These are phyloP conservation scores for Sternarchorhynchus goeldii DNA, from an alignment of 2,797 vertebrate genomes.

Conservation along the genomic window DNA sequence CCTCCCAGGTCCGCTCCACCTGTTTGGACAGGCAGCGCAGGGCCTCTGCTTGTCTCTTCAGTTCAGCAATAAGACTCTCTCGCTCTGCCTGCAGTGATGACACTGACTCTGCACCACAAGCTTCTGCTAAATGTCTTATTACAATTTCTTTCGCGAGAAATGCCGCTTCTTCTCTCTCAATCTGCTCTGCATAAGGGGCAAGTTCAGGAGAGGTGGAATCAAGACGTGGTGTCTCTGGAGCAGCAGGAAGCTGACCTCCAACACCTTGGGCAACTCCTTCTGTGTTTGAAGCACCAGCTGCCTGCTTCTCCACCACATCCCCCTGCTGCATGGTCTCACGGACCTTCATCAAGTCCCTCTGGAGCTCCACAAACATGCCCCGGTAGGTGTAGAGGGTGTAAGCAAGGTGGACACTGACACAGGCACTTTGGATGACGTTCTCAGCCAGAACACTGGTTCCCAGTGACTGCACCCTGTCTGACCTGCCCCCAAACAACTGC, in stretches of 20 bases:
- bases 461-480: constrained; percentile 53
- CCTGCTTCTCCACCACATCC: constrained; percentile 77
- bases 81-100: constrained; percentile 75
- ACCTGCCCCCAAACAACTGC: constrained; percentile 36
- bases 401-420: constrained; percentile 87
- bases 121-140: constrained; percentile 67
- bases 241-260: constrained; percentile 69
- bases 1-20: constrained; percentile 73
- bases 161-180: constrained; percentile 71
- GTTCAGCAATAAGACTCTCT: constrained; percentile 81
- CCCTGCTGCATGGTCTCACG: constrained; percentile 81
- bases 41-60: constrained; percentile 83
- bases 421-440: constrained; percentile 65
- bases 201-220: constrained; percentile 71
- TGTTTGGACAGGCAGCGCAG: constrained; percentile 82
- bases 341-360: constrained; percentile 82
- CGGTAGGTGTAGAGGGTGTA: constrained; percentile 83
- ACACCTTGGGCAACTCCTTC: constrained; percentile 81
- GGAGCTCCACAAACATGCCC: constrained; percentile 78
- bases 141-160: constrained; percentile 69
- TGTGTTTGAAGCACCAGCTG: constrained; percentile 79
- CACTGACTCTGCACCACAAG: constrained; percentile 67
- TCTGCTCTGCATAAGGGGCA: constrained; percentile 71
- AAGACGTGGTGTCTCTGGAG: constrained; percentile 66
- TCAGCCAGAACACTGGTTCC: constrained; percentile 54